phyloP scores from a whole-genome alignment of 2,797 vertebrate species.

The Chelonia mydas region DNA sequence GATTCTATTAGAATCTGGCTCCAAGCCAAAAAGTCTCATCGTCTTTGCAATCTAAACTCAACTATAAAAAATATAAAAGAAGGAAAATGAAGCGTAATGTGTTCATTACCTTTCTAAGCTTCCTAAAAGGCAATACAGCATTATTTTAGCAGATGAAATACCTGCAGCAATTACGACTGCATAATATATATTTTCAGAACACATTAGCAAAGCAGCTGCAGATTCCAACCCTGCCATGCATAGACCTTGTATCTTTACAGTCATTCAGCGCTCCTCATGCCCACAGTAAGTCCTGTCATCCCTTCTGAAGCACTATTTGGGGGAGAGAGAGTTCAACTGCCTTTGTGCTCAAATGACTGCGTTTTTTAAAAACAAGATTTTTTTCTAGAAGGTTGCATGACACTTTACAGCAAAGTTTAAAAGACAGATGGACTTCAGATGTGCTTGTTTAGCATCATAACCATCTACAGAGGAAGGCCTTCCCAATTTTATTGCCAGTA shows the following conservation, averaged over 20 bases:
- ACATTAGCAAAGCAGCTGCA: not conserved
- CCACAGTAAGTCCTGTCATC: not conserved
- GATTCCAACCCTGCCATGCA: not conserved
- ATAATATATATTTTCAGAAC: not conserved
- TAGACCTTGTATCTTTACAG: not conserved
- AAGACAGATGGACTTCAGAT: slow-evolving; percentile 21
- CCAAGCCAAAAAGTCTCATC: not conserved
- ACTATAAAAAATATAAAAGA: slow-evolving; percentile 10
- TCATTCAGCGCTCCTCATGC: not conserved
- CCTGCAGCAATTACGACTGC: not conserved
- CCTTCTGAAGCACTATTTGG: slow-evolving; percentile 8
- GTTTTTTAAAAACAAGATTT: not conserved
- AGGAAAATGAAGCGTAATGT: not conserved
- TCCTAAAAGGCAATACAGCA: not conserved
- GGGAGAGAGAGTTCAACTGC: not conserved
- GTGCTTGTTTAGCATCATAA: slow-evolving; percentile 1
- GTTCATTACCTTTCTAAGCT: not conserved
- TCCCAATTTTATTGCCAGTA: not conserved
- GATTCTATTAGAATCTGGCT: slow-evolving; percentile 44
- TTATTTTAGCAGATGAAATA: slow-evolving; percentile 16
- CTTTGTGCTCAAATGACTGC: not conserved
- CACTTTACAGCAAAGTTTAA: not conserved
- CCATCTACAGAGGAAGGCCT: not conserved
- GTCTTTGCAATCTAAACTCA: not conserved
- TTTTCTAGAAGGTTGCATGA: not conserved